These are phyloP conservation scores for Anas platyrhynchos DNA, from an alignment of 2,113 vertebrate species.

Conservation along the genomic window DNA sequence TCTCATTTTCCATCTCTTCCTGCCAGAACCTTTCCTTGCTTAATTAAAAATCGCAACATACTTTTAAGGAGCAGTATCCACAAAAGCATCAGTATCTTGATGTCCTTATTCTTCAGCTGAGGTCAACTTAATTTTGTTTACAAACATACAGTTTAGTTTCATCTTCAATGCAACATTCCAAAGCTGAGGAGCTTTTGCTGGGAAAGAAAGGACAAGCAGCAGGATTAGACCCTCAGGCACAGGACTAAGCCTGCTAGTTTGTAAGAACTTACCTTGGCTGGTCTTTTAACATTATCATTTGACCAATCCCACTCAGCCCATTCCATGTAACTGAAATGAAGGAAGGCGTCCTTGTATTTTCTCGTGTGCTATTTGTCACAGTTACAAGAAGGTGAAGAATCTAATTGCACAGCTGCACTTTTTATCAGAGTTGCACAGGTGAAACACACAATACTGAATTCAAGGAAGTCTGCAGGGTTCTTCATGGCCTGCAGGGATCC, in stretches of 20 bases:
- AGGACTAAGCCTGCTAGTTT: not conserved
- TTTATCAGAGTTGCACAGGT: not conserved
- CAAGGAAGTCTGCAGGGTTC: not conserved
- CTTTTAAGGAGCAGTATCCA: not conserved
- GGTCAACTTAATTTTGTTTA: not conserved
- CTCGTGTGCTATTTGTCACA: not conserved
- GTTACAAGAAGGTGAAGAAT: not conserved
- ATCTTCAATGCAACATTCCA: not conserved
- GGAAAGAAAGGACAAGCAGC: not conserved
- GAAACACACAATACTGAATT: not conserved
- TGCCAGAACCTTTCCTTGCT: not conserved
- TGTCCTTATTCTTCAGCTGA: not conserved
- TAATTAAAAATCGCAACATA: not conserved
- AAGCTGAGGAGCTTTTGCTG: not conserved
- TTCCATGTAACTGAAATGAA: not conserved
- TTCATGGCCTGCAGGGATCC: not conserved
- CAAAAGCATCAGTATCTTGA: not conserved
- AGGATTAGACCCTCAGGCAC: not conserved
- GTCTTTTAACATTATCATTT: not conserved
- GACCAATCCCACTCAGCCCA: not conserved
- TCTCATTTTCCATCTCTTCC: not conserved
- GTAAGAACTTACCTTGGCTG: not conserved
- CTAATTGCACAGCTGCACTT: not conserved
- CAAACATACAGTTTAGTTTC: not conserved
- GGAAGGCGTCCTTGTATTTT: not conserved